Conservation (phyloP, 1,140 invertebrate species). For the Wasmannia auropunctata region DNA sequence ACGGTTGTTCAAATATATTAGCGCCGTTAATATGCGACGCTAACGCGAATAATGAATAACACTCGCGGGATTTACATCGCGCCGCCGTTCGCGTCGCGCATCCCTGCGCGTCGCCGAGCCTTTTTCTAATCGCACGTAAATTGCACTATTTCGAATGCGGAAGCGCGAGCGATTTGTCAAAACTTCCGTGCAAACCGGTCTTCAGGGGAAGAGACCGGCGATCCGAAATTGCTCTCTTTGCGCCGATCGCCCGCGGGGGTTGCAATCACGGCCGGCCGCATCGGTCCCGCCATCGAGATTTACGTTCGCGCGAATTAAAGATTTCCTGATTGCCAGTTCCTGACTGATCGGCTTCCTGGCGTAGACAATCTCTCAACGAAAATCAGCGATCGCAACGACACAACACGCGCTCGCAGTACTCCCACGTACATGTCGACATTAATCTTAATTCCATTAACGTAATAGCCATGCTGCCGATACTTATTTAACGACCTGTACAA, state of each 20-base stretch:
- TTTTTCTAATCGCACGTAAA: constrained; percentile 68
- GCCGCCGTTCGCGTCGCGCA: constrained; percentile 30
- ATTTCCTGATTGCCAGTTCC: constrained; percentile 25
- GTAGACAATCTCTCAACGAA: constrained; percentile 31
- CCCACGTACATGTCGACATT: constrained; percentile 12
- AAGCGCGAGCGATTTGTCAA: constrained; percentile 71
- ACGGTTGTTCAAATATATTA: constrained; percentile 60
- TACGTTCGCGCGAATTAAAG: constrained; percentile 60
- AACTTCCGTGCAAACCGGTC: constrained; percentile 64
- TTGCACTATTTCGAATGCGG: constrained; percentile 65
- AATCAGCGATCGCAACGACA: constrained; percentile 1
- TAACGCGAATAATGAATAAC: constrained; percentile 58
- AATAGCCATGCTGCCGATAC: constrained; percentile 11
- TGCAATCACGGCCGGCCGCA: constrained; percentile 53
- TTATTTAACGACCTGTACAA: constrained; percentile 10
- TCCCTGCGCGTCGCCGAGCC: constrained; percentile 7
- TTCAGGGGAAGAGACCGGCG: constrained; percentile 36
- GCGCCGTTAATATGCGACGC: constrained; percentile 52
- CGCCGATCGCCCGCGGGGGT: constrained; percentile 50
- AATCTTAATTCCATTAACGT: constrained; percentile 53
- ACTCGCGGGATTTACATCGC: constrained; percentile 47
- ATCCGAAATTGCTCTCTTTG: constrained; percentile 64
- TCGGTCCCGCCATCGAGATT: constrained; percentile 56
- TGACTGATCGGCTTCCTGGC: constrained; percentile 9
- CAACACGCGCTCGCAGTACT: not conserved